These are phyloP conservation scores for Halictus rubicundus DNA, from an alignment of 1,140 invertebrate genomes.

Conservation along the genomic window DNA sequence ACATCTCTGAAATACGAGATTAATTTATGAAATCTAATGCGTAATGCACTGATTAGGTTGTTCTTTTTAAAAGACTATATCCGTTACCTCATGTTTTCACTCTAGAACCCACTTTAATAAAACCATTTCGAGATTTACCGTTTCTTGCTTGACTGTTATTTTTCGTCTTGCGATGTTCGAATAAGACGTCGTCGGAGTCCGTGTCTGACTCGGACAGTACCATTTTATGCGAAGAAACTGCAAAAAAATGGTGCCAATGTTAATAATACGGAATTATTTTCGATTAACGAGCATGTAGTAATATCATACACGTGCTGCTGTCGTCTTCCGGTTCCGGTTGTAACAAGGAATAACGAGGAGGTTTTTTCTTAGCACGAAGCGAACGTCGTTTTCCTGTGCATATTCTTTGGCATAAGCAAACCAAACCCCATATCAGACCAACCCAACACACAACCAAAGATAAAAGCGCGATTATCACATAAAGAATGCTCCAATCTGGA, in stretches of 20 bases:
- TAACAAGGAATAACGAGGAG: constrained; percentile 75
- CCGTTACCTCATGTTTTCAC: constrained; percentile 73
- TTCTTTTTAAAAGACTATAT: neutral
- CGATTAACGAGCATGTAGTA: constrained; percentile 30
- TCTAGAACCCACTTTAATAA: constrained; percentile 69
- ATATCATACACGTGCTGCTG: constrained; percentile 69
- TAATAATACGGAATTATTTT: neutral
- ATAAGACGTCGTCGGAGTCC: constrained; percentile 78
- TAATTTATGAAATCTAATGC: constrained; percentile 14
- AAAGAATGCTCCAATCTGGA: constrained; percentile 93
- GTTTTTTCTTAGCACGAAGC: constrained; percentile 75
- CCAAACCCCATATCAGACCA: constrained; percentile 85
- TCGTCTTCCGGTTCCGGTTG: constrained; percentile 77
- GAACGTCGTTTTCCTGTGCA: constrained; percentile 78
- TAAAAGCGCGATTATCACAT: constrained; percentile 89
- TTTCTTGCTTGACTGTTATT: constrained; percentile 70
- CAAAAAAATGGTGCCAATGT: constrained; percentile 40
- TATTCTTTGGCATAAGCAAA: constrained; percentile 85
- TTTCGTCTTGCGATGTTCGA: constrained; percentile 76
- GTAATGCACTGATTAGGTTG: neutral
- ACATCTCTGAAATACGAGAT: constrained; percentile 39
- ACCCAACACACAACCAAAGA: constrained; percentile 84
- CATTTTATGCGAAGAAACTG: constrained; percentile 77
- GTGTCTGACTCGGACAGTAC: constrained; percentile 76
- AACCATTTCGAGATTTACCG: constrained; percentile 74